These are phyloP conservation scores for Beris morrisii DNA, from an alignment of 2,888 invertebrate species.

Conservation along the genomic window DNA sequence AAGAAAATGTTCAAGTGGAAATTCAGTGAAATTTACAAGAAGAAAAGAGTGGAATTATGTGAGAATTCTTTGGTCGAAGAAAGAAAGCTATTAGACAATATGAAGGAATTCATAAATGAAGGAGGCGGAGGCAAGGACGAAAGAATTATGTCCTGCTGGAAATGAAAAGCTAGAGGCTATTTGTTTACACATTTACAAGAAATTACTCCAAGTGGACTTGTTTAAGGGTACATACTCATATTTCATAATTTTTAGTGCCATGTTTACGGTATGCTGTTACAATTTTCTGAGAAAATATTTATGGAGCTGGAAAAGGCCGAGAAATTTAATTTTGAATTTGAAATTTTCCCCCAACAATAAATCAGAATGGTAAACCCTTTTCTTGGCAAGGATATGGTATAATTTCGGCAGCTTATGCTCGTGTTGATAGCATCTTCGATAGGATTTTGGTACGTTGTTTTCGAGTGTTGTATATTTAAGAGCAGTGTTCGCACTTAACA, in stretches of 20 bases:
- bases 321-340: slow-evolving; percentile 22
- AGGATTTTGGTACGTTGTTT: too few species aligned
- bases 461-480: too few species aligned
- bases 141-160: too few species aligned
- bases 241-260: slow-evolving; percentile 25
- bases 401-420: too few species aligned
- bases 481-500: too few species aligned
- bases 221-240: slow-evolving; percentile 10
- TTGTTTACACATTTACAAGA: neutral
- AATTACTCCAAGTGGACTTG: neutral
- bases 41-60: too few species aligned
- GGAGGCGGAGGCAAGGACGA: too few species aligned
- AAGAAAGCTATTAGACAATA: too few species aligned
- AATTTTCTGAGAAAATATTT: slow-evolving; percentile 11
- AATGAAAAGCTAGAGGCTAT: too few species aligned
- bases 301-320: slow-evolving; percentile 5
- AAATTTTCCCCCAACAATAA: slow-evolving; percentile 20
- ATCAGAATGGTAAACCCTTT: slow-evolving; percentile 12
- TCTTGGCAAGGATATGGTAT: neutral
- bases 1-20: slow-evolving; percentile 7
- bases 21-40: neutral
- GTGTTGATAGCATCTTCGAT: too few species aligned
- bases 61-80: too few species aligned
- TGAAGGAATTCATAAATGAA: too few species aligned
- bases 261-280: slow-evolving; percentile 5